Evolutionary conservation across 30 jellyfish, hydroid and myxozoan genomes (phyloP), one percentile per base, ranked within the genome.

Genomic region (Pseudorhiza aurosa): DNA sequence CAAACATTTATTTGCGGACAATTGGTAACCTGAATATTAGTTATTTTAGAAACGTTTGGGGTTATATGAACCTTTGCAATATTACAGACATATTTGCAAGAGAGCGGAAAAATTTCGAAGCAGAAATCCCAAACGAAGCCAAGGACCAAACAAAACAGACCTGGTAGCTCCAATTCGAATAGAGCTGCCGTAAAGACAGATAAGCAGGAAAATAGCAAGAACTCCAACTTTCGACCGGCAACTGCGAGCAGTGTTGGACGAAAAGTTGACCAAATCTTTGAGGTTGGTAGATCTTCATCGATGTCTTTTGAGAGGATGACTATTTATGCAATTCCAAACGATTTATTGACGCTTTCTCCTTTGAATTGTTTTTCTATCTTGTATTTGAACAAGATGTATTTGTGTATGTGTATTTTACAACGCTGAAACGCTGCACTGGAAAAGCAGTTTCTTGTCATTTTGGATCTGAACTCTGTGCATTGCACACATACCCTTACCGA

Each of bases 211-310:
- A 51, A 40, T 18, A 43, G 15, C 31, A n/a, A 19, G 8, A 83
- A 68, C 10, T 18, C 37, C 32, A 53, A 19, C 22, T 36, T 9
- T 53, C 72, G 99, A 24, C 99, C 99, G 4, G 83, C 29, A 44
- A 93, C 99, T 27, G 74, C 99, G 15, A 84, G 96, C 75, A 85
- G 97, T 81, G 95, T 93, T 40, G 96, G 96, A 8, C 70, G 99
- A 26, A 69, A 78, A 49, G 95, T 87, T 17, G 90, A 93, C 56
- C 96, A 80, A 37, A 86, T 85, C 25, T 91, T 91, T 62, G 96
- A 91, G 91, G 98, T 90, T 2, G 2, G 89, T 64, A 21, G 8
- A 24, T n/a, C n/a, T n/a, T n/a, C n/a, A n/a, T 4, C 28, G n/a
- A 69, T 8, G 10, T 17, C 9, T 10, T 55, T 55, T 55, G n/a